Base-by-base conservation (phyloP, 2,797 vertebrate genomes). In the Clamator glandarius region DNA sequence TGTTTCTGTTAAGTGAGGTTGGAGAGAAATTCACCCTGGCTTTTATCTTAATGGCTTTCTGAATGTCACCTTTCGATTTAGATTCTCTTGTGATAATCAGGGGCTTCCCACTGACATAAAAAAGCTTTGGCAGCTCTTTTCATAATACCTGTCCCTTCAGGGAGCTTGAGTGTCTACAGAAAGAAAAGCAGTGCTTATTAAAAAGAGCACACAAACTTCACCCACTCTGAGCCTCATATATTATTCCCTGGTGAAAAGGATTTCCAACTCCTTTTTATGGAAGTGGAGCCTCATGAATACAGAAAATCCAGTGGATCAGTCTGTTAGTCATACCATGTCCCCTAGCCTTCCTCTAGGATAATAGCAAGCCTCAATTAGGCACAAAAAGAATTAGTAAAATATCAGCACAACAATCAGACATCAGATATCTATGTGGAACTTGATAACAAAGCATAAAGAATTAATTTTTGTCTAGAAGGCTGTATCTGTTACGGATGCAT, bases 11-110 rank as follows among this genome's bases (percentile, higher is more conserved):
- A 94, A 93, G 62, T 33, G 48, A 78, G 54, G 42, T 26, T 83
- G 64, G 90, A 89, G 94, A 62, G 84, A 84, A 91, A 92, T 92
- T 63, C 63, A 93, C 89, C 74, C 77, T 78, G 78, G 74, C 89
- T 96, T 92, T 94, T 91, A 94, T 91, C 93, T 93, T 96, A 93
- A 95, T 89, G 73, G 79, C 64, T 77, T 90, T 96, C 75, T 89
- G 86, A 96, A 96, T 90, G 92, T 95, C 92, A 96, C 85, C 92
- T 90, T 96, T 89, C 64, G 33, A 69, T 82, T 95, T 89, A 95
- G 87, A 94, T 92, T 52, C 39, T 88, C 82, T 85, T 88, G 79
- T 85, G 84, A 93, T 89, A 96, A 92, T 81, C 79, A 90, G 76
- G 66, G 81, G 57, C 87, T 92, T 90, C 89, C 83, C 77, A 87